Conservation (phyloP, 2,113 vertebrate genomes). For the Morone chrysops region DNA sequence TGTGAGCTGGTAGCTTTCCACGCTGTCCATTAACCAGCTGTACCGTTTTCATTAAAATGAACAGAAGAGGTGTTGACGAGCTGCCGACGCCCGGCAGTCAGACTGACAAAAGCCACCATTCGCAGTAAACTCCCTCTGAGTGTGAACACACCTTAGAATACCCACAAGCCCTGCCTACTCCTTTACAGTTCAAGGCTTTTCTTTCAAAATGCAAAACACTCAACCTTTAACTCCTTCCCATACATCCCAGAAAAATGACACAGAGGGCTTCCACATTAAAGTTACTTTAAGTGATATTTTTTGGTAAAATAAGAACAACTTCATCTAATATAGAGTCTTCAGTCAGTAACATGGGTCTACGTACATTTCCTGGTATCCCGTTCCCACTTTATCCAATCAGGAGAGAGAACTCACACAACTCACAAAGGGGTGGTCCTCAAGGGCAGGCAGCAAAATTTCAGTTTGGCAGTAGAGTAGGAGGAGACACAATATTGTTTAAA, state of each 20-base stretch:
- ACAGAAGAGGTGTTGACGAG: background rate
- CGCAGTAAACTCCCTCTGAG: background rate
- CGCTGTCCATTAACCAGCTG: background rate
- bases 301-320: too few species aligned
- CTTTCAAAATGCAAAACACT: background rate
- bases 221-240: background rate
- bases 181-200: slow-evolving; percentile 51
- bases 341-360: too few species aligned
- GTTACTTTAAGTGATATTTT: too few species aligned
- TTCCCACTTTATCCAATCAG: too few species aligned
- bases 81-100: background rate
- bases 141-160: slow-evolving; percentile 6
- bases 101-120: background rate
- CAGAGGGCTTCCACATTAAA: background rate
- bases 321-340: too few species aligned
- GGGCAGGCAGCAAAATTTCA: too few species aligned
- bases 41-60: background rate
- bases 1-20: too few species aligned
- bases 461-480: too few species aligned
- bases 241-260: background rate
- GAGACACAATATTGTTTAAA: too few species aligned
- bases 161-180: background rate
- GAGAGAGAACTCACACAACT: too few species aligned
- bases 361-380: too few species aligned
- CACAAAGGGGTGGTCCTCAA: too few species aligned